Evolutionary conservation across 1,140 invertebrate genomes (phyloP), one percentile per base, ranked within the genome.

Genomic region (Zaprionus vittiger): DNA sequence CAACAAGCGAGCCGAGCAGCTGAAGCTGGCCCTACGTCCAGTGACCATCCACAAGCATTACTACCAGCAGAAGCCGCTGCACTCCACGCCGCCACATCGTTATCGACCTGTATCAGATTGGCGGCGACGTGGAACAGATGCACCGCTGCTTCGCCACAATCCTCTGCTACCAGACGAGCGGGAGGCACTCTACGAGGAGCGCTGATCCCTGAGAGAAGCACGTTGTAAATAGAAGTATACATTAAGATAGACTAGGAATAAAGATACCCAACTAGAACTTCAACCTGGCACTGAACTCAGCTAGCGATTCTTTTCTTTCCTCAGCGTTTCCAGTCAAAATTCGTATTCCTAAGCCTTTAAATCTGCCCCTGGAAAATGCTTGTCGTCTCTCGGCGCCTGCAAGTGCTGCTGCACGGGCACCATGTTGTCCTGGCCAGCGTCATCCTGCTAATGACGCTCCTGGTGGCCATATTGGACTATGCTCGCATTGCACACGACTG

Each of bases 21-120:
- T 90, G 5, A 91, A 81, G 26, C 61, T 91, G 1, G 66, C 54
- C 5, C 70, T 83, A 6, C 71, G 87, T 0, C 91, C 91, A 0
- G 89, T 92, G 11, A 92, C 91, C 20, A 92, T 92, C 11, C 91
- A 92, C 62, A 92, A 92, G 59, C 91, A 92, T 28, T 92, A 76
- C 28, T 92, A 92, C 61, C 84, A 91, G n/a, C 79, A 92, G 37
- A 80, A 60, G 52, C 86, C 83, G 15, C 73, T 79, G 7, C 71
- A 72, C 17, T 83, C 91, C 0, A 68, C 76, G 0, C 80, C 85
- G 1, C 82, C 86, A 1, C 60, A 77, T 0, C 77, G 71, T 9
- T 72, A 70, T 0, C 86, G 71, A 7, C 81, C 79, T 0, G 63
- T 68, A 1, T 61, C 52, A 0, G 54, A 77, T 15, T 90, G 84